Conservation (phyloP, 2,113 vertebrate species). For the Ranitomeya variabilis region DNA sequence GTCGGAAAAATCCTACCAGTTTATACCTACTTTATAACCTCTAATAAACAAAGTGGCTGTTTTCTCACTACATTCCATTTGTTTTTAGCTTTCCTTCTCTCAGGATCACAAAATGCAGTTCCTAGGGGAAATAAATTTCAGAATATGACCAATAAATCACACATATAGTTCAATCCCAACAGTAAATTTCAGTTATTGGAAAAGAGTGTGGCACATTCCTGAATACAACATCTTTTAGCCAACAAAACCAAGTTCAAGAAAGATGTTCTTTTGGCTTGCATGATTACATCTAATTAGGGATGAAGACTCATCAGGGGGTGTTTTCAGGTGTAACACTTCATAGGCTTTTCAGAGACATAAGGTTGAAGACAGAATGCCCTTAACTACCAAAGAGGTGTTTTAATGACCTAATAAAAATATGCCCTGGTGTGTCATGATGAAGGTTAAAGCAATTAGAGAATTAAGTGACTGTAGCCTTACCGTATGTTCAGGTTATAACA, state of each 20-base stretch:
- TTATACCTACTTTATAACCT: conserved; percentile 44
- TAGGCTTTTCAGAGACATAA: conserved; percentile 58
- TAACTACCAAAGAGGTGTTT: conserved; percentile 59
- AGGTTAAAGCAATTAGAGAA: conserved; percentile 60
- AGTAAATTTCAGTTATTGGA: conserved; percentile 28
- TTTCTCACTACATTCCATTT: conserved; percentile 35
- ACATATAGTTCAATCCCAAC: background rate
- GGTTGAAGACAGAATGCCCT: conserved; percentile 59
- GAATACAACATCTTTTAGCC: conserved; percentile 45
- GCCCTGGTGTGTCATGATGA: conserved; percentile 59
- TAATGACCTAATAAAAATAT: conserved; percentile 59
- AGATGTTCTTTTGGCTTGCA: conserved; percentile 54
- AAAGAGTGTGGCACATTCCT: conserved; percentile 23
- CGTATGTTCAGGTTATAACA: conserved; percentile 54
- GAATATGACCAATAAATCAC: conserved; percentile 49
- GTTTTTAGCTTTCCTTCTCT: conserved; percentile 19
- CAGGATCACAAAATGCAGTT: background rate
- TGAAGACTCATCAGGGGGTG: conserved; percentile 59
- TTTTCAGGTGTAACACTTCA: conserved; percentile 58
- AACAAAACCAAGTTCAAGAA: conserved; percentile 47
- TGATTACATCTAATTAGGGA: conserved; percentile 58
- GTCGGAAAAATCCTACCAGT: background rate
- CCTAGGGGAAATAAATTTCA: conserved; percentile 24
- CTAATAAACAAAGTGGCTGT: conserved; percentile 47
- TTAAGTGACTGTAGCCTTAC: conserved; percentile 58